Conservation (phyloP, 2,113 vertebrate genomes). For the Tachysurus fulvidraco region DNA sequence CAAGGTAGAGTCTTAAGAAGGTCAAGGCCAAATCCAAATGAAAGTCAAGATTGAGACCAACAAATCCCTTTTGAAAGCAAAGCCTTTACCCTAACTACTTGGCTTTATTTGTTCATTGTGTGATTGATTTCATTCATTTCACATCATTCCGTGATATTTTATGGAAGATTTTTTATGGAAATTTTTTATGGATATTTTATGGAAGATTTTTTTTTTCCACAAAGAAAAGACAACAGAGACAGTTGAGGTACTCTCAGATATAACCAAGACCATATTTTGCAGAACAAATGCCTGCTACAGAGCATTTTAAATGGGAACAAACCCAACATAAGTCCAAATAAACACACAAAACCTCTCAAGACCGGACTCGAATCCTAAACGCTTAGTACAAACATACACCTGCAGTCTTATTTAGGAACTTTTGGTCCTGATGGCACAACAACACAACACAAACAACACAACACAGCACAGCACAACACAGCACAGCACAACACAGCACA, state of each 20-base stretch:
- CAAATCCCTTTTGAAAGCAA: neutral
- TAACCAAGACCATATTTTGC: neutral
- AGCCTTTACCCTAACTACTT: neutral
- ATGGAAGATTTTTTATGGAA: no score
- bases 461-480: neutral
- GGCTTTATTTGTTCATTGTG: neutral
- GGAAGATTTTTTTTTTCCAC: no score
- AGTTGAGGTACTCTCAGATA: neutral
- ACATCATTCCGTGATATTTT: neutral
- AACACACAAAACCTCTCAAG: neutral
- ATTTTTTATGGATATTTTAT: neutral
- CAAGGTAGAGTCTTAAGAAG: neutral
- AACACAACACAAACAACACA: conserved; percentile 15
- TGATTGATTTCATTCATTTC: neutral
- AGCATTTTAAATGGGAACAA: neutral
- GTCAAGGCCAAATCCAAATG: neutral
- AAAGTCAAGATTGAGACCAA: neutral
- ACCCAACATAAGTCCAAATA: neutral
- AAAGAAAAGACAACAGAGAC: neutral
- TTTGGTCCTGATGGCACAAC: neutral
- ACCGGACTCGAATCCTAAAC: neutral
- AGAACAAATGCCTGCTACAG: neutral
- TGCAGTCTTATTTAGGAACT: conserved; percentile 19
- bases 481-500: no score
- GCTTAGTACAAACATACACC: neutral